Percentiles rank a stretch among this genome's conserved stretches.
These are phyloP conservation scores for Lethrus apterus DNA, from an alignment of 1,140 invertebrate genomes.

Conservation along the genomic window DNA sequence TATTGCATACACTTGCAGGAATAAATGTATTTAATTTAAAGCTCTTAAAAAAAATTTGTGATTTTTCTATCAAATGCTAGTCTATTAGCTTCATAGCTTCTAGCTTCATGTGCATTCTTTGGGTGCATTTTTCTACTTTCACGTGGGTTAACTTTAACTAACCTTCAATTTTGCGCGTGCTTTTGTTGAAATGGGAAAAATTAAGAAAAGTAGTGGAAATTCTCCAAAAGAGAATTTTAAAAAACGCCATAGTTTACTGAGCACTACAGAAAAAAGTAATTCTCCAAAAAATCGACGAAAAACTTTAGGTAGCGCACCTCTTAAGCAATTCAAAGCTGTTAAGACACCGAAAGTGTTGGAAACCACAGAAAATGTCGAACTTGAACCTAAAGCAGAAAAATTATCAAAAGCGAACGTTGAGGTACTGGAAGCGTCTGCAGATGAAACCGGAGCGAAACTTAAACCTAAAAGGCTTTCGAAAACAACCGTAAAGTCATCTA, in stretches of 20 bases:
- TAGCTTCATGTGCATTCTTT: too few species aligned
- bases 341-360: background rate
- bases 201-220: background rate
- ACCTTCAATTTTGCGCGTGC: too few species aligned
- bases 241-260: background rate
- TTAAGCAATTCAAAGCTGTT: background rate
- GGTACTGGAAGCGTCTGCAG: background rate
- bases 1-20: too few species aligned
- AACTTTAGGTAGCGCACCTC: slow-evolving; percentile 5
- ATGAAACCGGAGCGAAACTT: background rate
- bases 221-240: background rate
- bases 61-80: too few species aligned
- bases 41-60: too few species aligned
- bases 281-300: background rate
- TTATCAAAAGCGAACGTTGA: background rate
- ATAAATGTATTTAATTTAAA: too few species aligned
- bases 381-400: background rate
- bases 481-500: background rate
- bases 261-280: background rate
- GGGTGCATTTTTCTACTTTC: too few species aligned
- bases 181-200: slow-evolving; percentile 5
- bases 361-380: background rate
- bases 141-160: too few species aligned
- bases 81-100: too few species aligned
- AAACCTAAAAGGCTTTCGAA: too few species aligned